These are phyloP conservation scores for Hylaea fasciaria DNA, from an alignment of 2,888 invertebrate species.

Conservation along the genomic window DNA sequence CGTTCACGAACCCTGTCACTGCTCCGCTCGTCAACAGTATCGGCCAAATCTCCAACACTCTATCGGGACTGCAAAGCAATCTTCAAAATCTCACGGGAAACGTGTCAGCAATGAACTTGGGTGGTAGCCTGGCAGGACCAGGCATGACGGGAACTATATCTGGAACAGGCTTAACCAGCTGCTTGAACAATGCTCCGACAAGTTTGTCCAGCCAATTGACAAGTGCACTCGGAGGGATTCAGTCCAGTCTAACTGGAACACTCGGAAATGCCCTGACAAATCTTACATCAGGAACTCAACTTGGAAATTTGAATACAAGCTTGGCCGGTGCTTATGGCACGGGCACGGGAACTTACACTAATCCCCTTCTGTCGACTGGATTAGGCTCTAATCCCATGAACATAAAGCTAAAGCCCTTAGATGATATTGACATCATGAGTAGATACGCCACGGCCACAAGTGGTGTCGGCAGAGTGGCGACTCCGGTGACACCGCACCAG, in stretches of 20 bases:
- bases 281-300: constrained; percentile 72
- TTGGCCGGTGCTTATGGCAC: constrained; percentile 73
- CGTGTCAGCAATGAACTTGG: constrained; percentile 73
- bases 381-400: constrained; percentile 85
- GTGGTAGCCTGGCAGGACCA: constrained; percentile 74
- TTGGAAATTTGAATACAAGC: constrained; percentile 74
- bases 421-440: constrained; percentile 88
- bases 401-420: constrained; percentile 89
- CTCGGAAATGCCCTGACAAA: constrained; percentile 75
- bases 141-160: constrained; percentile 80
- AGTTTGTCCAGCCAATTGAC: constrained; percentile 75
- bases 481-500: constrained; percentile 87
- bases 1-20: constrained; percentile 80
- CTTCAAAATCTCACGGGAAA: constrained; percentile 77
- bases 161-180: constrained; percentile 76
- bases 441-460: constrained; percentile 80
- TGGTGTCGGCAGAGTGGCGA: constrained; percentile 83
- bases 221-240: constrained; percentile 74
- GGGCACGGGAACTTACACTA: constrained; percentile 85
- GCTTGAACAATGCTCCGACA: constrained; percentile 75
- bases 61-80: constrained; percentile 79
- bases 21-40: constrained; percentile 81
- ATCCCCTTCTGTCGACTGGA: constrained; percentile 86
- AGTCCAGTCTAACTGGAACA: constrained; percentile 72
- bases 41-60: constrained; percentile 78